Evolutionary conservation across 2,797 vertebrate species (phyloP), one percentile per base, ranked within the genome.

Genomic region (Mus minutoides): DNA sequence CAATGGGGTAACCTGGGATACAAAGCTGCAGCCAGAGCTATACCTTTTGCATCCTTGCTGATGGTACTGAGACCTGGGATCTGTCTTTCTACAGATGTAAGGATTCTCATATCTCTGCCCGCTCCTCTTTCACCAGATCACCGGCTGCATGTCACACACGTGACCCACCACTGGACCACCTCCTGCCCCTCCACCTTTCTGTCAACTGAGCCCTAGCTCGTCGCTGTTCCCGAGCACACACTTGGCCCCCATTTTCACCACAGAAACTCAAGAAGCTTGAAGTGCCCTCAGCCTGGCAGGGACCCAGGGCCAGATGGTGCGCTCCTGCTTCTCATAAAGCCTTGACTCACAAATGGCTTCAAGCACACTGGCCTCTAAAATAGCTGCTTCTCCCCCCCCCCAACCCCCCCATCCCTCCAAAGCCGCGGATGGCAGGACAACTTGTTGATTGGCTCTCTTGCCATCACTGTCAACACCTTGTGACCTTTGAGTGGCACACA

Each of bases 271-370:
- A 98, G 98, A 98, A 97, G 97, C 97, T 97, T 90, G 97, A 98
- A 98, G 97, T 98, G 94, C 96, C 97, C 96, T 95, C 92, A 14
- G 29, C 93, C 97, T 98, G 98, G 97, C 98, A 98, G 97, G 97
- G 94, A 31, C 96, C 96, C 96, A 97, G 92, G 94, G 96, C 97
- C 98, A 98, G 97, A 98, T 46, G 97, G 96, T 97, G 95, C 97
- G 13, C 75, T 98, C 98, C 96, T 90, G 95, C 95, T 97, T 98
- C 98, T 98, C 97, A 1, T 92, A 97, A 97, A 97, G 94, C 95
- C 89, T 97, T 97, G 98, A 98, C 98, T 98, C 98, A 98, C 94
- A 98, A 98, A 98, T 21, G 87, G 97, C 96, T 98, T 93, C 95
- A 88, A 98, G 95, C 87, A 96, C 95, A 43, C 95, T 87, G 95